Conservation (phyloP, 2,888 invertebrate genomes). For the Hypomecis punctinalis region DNA sequence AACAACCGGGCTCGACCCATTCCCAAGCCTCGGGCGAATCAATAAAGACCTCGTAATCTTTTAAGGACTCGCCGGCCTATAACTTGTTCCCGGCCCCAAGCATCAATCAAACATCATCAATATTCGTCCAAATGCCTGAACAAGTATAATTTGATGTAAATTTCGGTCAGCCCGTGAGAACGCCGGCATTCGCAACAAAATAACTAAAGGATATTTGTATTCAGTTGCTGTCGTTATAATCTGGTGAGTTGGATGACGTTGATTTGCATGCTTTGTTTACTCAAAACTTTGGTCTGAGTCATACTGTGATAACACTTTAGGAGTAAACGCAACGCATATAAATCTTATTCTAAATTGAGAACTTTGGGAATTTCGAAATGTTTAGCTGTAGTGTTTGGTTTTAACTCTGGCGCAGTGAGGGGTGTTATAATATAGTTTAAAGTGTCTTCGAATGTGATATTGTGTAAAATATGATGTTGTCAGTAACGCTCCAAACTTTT, state of each 20-base stretch:
- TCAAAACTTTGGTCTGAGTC: slow-evolving; percentile 3
- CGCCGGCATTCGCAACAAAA: slow-evolving; percentile 50
- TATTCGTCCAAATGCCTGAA: slow-evolving; percentile 42
- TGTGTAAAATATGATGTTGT: too few species aligned
- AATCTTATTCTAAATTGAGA: too few species aligned
- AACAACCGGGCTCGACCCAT: background rate
- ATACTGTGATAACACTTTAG: slow-evolving; percentile 8
- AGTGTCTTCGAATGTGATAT: too few species aligned
- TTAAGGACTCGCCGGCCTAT: slow-evolving; percentile 6
- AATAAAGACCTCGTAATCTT: slow-evolving; percentile 8
- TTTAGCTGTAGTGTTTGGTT: too few species aligned
- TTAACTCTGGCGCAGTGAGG: too few species aligned
- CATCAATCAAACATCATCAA: slow-evolving; percentile 41
- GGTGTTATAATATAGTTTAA: too few species aligned
- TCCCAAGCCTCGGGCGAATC: slow-evolving; percentile 10
- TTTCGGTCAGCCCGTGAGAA: slow-evolving; percentile 61
- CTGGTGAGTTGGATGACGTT: slow-evolving; percentile 24
- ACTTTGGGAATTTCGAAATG: too few species aligned
- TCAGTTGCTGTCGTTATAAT: slow-evolving; percentile 39
- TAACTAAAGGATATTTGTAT: slow-evolving; percentile 50
- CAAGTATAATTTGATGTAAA: slow-evolving; percentile 49
- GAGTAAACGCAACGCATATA: background rate
- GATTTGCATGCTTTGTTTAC: slow-evolving; percentile 19
- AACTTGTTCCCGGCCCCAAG: slow-evolving; percentile 29
- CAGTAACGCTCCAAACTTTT: too few species aligned